Evolutionary conservation across 2,797 vertebrate genomes (phyloP).

Genomic region (Meda fulgida): DNA sequence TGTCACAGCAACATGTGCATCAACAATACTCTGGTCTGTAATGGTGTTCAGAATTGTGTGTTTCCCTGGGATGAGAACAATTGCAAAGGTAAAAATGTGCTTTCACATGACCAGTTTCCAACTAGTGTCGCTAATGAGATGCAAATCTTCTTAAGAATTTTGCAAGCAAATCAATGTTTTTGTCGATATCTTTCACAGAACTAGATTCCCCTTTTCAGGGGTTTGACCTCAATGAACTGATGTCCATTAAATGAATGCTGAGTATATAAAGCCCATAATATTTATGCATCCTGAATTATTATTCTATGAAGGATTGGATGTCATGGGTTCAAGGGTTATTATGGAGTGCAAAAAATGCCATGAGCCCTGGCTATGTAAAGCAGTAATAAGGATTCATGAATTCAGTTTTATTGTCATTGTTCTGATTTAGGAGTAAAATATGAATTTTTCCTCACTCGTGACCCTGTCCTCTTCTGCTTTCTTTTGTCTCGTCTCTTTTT

Average conservation of each 20-base stretch:
- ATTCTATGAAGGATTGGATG: not conserved
- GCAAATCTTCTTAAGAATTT: not conserved
- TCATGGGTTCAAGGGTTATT: not conserved
- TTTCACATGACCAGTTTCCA: conserved; percentile 18
- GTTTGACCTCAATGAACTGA: not conserved
- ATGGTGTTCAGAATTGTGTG: conserved; percentile 94
- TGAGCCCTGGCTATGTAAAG: not conserved
- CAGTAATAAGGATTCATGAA: not conserved
- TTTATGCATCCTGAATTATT: not conserved
- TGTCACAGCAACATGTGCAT: conserved; percentile 99
- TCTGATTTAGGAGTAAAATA: not conserved
- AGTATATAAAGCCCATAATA: not conserved
- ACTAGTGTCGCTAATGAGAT: not conserved
- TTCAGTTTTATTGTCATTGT: conserved; percentile 1
- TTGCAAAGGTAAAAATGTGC: conserved; percentile 85
- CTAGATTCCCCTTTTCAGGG: not conserved
- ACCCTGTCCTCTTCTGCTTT: not conserved
- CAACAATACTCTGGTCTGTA: conserved; percentile 94
- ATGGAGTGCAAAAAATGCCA: not conserved
- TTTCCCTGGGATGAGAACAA: conserved; percentile 98
- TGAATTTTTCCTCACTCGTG: not conserved
- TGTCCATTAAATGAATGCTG: not conserved
- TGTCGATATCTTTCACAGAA: not conserved
- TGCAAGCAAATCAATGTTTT: not conserved
- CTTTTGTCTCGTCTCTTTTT: not conserved